A percentile compares a stretch with the other conserved stretches of the same genome.
Evolutionary conservation across 2,113 vertebrate species (phyloP).

Genomic region (Leucopsar rothschildi): DNA sequence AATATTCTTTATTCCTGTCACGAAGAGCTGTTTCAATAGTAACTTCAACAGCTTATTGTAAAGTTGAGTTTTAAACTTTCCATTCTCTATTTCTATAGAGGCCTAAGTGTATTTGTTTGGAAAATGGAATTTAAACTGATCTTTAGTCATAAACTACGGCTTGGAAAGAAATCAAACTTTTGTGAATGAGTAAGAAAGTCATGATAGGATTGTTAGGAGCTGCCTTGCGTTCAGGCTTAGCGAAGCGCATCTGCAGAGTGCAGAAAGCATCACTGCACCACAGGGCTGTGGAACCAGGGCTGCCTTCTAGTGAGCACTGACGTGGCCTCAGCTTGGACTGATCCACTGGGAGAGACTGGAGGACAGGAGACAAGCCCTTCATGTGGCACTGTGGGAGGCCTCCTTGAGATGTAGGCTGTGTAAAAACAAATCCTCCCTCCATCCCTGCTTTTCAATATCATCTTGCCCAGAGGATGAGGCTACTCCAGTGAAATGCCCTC

Average conservation of each 20-base stretch:
- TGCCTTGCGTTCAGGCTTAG: neutral
- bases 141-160: neutral
- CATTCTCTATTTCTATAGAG: neutral
- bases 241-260: neutral
- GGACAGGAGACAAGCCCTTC: neutral
- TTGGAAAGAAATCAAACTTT: neutral
- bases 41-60: neutral
- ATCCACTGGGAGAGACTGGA: neutral
- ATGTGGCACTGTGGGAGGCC: fast-evolving
- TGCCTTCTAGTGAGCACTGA: neutral
- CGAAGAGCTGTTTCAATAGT: neutral
- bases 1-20: neutral
- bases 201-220: neutral
- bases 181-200: neutral
- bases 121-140: neutral
- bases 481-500: neutral
- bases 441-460: neutral
- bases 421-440: neutral
- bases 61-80: neutral
- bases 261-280: neutral
- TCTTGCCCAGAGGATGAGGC: neutral
- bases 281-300: neutral
- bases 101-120: neutral
- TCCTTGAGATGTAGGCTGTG: neutral
- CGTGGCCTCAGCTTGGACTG: neutral